A percentile compares a stretch with the other conserved stretches of the same genome.
Conservation (phyloP, 2,888 invertebrate genomes). For the Pelosia muscerda region DNA sequence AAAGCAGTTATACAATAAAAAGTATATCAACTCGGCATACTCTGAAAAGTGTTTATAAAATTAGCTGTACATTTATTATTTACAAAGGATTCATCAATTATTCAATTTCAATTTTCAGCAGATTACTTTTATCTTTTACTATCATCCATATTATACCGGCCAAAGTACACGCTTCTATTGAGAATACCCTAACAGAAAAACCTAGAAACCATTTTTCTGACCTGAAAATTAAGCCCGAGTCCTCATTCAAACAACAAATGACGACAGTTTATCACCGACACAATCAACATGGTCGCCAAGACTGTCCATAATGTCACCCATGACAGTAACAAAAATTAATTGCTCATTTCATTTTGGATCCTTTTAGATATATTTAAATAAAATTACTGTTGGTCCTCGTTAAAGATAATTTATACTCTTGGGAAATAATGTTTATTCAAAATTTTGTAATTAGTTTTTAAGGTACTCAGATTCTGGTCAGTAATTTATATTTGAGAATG, state of each 20-base stretch:
- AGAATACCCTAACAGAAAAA: too few species aligned
- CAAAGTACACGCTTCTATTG: too few species aligned
- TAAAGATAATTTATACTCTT: neutral
- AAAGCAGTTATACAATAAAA: neutral
- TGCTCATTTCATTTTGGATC: neutral
- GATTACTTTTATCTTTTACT: too few species aligned
- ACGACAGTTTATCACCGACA: neutral
- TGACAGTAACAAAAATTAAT: neutral
- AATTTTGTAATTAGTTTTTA: slow-evolving; percentile 2
- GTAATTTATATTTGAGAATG: slow-evolving; percentile 2
- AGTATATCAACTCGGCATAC: neutral
- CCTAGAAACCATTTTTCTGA: neutral
- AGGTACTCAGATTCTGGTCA: slow-evolving; percentile 4
- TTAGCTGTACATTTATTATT: neutral
- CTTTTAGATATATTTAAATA: neutral
- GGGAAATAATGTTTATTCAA: neutral
- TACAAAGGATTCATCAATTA: too few species aligned
- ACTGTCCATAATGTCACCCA: neutral
- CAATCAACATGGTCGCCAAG: neutral
- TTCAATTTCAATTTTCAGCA: too few species aligned
- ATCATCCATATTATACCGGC: too few species aligned
- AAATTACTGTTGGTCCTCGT: neutral
- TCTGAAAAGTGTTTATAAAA: neutral
- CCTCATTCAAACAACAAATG: neutral
- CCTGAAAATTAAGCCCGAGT: neutral